Conservation (phyloP, 2,113 vertebrate species). For the Engystomops pustulosus region DNA sequence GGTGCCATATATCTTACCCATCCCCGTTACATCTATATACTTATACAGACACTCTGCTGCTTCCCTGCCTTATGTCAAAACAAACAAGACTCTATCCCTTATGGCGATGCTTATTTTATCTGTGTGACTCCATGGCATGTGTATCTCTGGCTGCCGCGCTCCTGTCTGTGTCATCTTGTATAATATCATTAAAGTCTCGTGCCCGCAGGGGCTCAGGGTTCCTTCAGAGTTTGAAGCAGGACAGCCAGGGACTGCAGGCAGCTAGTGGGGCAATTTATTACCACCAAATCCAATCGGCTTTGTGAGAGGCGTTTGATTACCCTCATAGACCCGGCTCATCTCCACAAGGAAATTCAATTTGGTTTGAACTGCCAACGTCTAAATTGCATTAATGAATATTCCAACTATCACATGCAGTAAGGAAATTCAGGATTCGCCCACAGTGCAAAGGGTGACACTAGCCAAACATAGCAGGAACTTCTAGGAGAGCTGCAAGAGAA, state of each 20-base stretch:
- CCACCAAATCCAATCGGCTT: conserved; percentile 56
- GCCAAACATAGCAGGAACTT: conserved; percentile 30
- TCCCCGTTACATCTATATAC: too few relatives aligned
- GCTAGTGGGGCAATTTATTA: conserved; percentile 55
- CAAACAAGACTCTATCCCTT: background rate
- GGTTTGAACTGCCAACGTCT: conserved; percentile 51
- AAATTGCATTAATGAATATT: conserved; percentile 59
- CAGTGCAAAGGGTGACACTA: conserved; percentile 15
- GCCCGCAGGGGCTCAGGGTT: conserved; percentile 34
- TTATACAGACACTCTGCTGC: background rate
- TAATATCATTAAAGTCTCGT: conserved; percentile 48
- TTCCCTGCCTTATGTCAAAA: background rate
- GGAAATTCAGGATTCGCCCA: conserved; percentile 52
- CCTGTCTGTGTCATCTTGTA: conserved; percentile 43
- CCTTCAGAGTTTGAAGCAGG: conserved; percentile 51
- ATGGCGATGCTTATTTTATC: background rate
- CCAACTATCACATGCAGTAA: conserved; percentile 43
- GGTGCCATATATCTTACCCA: too few relatives aligned
- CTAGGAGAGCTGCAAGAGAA: background rate
- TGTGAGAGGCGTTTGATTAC: conserved; percentile 52
- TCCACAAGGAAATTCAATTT: conserved; percentile 51
- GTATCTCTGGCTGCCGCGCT: conserved; percentile 20
- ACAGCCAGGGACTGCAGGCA: conserved; percentile 52
- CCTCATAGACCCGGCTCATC: conserved; percentile 47
- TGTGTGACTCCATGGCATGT: background rate